These are phyloP conservation scores for Phyllostomus hastatus DNA, from an alignment of 2,113 vertebrate genomes.

Conservation along the genomic window DNA sequence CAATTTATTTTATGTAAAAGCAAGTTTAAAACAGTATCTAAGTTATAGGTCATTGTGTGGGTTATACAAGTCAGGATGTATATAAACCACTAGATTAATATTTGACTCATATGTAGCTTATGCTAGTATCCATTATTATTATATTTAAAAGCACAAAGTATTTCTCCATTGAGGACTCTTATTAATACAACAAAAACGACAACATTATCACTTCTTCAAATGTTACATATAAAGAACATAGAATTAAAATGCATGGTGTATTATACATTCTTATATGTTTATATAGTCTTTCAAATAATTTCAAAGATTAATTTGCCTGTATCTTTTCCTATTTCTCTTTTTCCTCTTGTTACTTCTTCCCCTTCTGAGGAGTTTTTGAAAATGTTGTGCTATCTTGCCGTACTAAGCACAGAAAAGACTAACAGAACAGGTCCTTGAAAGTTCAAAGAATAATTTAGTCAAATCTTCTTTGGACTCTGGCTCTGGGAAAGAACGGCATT, in stretches of 20 bases:
- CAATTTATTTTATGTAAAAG: background rate
- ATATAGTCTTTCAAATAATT: background rate
- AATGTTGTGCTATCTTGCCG: background rate
- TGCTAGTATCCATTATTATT: background rate
- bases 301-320: background rate
- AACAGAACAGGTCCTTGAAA: slow-evolving; percentile 38
- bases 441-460: slow-evolving; percentile 62
- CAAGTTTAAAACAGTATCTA: background rate
- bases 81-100: background rate
- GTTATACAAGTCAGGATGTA: background rate
- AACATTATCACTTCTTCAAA: background rate
- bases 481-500: slow-evolving; percentile 40
- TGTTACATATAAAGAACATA: background rate
- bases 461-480: slow-evolving; percentile 54
- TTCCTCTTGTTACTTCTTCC: background rate
- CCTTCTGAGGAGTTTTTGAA: background rate
- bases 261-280: background rate
- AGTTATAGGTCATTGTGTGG: background rate
- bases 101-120: background rate
- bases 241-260: background rate
- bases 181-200: background rate
- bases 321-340: background rate
- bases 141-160: background rate
- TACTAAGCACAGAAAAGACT: slow-evolving; percentile 42
- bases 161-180: background rate